Conservation (phyloP, 2,113 vertebrate species). For the Microtus oregoni region DNA sequence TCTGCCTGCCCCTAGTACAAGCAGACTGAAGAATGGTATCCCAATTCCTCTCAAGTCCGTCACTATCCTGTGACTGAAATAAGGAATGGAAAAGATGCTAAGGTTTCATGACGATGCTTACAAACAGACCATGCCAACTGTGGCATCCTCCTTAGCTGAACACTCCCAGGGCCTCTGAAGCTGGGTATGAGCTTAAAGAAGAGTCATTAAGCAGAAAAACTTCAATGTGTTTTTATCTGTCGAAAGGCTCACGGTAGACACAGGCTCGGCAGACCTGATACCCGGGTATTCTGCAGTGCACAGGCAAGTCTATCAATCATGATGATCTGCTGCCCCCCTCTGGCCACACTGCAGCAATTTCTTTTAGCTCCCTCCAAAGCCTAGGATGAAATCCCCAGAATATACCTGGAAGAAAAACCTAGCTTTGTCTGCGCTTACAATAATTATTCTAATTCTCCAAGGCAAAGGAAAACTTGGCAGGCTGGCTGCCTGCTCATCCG, state of each 20-base stretch:
- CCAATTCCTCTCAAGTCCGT: neutral
- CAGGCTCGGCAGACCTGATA: neutral
- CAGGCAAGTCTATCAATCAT: constrained; percentile 65
- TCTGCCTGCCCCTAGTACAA: neutral
- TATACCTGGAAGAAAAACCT: constrained; percentile 31
- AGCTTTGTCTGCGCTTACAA: constrained; percentile 31
- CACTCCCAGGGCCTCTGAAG: neutral
- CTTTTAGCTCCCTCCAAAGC: constrained; percentile 14
- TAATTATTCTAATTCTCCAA: constrained; percentile 57
- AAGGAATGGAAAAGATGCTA: neutral
- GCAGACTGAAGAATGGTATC: neutral
- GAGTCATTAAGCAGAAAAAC: constrained; percentile 3
- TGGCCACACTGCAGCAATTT: constrained; percentile 64
- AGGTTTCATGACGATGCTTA: neutral
- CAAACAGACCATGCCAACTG: neutral
- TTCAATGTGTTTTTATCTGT: constrained; percentile 46
- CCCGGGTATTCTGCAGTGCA: neutral
- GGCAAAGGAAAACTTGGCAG: constrained; percentile 57
- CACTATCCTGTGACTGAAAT: neutral
- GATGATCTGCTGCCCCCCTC: constrained; percentile 77
- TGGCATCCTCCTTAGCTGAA: neutral
- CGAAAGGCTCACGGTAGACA: neutral
- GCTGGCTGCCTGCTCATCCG: constrained; percentile 48
- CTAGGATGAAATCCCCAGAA: constrained; percentile 51
- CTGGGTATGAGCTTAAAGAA: neutral